These are phyloP conservation scores for Plodia interpunctella DNA, from an alignment of 1,140 invertebrate genomes.

Conservation along the genomic window DNA sequence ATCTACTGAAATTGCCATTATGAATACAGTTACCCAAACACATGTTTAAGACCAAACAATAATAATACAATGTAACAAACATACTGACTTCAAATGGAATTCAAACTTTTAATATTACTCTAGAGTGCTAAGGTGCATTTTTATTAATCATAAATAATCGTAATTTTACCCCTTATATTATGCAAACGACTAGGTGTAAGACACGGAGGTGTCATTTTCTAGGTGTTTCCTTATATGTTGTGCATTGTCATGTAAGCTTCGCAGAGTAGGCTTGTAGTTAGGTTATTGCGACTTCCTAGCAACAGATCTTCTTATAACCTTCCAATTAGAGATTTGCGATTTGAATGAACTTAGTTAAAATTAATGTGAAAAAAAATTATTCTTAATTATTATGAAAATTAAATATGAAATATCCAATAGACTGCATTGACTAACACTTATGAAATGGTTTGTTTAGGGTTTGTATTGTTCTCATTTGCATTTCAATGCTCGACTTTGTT, in stretches of 20 bases:
- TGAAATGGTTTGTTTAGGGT: not conserved
- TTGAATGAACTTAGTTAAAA: conserved; percentile 57
- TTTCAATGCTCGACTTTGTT: not conserved
- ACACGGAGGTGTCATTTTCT: conserved; percentile 60
- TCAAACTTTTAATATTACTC: conserved; percentile 58
- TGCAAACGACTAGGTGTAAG: conserved; percentile 58
- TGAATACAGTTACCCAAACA: conserved; percentile 28
- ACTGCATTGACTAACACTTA: not conserved
- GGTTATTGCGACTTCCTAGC: conserved; percentile 72
- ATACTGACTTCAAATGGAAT: conserved; percentile 38
- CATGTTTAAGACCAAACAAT: not conserved
- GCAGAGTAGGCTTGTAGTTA: conserved; percentile 70
- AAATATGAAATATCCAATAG: conserved; percentile 2
- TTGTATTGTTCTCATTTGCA: conserved; percentile 13
- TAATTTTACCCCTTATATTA: conserved; percentile 65
- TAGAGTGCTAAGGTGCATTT: conserved; percentile 68
- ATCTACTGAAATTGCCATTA: conserved; percentile 20
- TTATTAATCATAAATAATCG: conserved; percentile 60
- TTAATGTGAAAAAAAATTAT: conserved; percentile 51
- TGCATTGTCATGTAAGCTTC: conserved; percentile 67
- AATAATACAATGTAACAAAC: conserved; percentile 13
- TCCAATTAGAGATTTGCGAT: conserved; percentile 67
- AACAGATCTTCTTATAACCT: conserved; percentile 69
- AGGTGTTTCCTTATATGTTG: conserved; percentile 67
- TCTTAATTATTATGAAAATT: conserved; percentile 35